A percentile compares a stretch with the other conserved stretches of the same genome.
These are phyloP conservation scores for Neolamprologus falcicula DNA, from an alignment of 2,113 vertebrate species.

Conservation along the genomic window DNA sequence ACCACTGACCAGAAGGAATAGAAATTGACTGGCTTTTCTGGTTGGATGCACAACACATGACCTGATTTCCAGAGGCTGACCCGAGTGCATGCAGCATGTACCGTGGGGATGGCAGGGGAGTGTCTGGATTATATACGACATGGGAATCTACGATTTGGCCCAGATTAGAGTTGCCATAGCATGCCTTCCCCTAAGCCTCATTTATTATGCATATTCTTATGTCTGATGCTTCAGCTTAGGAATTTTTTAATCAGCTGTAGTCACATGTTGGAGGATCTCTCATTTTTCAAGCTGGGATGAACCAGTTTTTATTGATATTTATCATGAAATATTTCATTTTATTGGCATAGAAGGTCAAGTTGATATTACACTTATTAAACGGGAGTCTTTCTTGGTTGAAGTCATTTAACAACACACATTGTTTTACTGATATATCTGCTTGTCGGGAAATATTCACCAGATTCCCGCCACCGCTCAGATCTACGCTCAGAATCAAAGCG, in stretches of 20 bases:
- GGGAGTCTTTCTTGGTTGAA: not conserved
- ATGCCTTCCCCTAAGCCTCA: not conserved
- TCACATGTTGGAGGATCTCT: not conserved
- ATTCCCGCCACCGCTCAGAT: slow-evolving; percentile 63
- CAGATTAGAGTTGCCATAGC: slow-evolving; percentile 17
- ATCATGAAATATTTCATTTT: not conserved
- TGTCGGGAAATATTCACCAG: slow-evolving; percentile 22
- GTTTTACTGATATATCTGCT: not conserved
- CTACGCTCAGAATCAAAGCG: slow-evolving; percentile 60
- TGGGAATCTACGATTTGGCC: slow-evolving; percentile 11
- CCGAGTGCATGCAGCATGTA: not conserved
- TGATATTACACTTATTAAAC: not conserved
- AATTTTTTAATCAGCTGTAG: not conserved
- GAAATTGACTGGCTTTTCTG: slow-evolving; percentile 41
- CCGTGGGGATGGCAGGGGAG: not conserved
- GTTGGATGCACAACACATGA: slow-evolving; percentile 42
- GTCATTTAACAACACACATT: not conserved
- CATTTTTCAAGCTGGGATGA: not conserved
- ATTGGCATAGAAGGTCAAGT: not conserved
- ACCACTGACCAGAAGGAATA: slow-evolving; percentile 52
- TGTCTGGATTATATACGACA: slow-evolving; percentile 29
- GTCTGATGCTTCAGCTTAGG: not conserved
- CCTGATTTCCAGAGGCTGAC: slow-evolving; percentile 28
- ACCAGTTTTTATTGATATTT: not conserved
- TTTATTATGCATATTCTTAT: not conserved